Evolutionary conservation across 1,140 invertebrate genomes (phyloP).

Genomic region (Chironomus striatipennis): DNA sequence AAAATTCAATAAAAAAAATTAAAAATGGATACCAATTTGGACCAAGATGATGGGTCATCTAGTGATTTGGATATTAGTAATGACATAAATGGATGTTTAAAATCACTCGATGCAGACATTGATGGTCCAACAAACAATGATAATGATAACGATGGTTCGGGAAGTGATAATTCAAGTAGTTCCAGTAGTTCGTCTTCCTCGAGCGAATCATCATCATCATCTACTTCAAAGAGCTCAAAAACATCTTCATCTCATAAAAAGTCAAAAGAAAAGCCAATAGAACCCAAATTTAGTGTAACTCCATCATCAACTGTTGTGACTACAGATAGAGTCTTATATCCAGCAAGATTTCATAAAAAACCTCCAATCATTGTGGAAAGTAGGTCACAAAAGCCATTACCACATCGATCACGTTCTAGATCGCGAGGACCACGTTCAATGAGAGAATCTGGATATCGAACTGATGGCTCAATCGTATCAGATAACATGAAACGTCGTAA

Average conservation of each 20-base stretch:
- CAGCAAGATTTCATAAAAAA: constrained; percentile 10
- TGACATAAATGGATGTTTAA: constrained; percentile 17
- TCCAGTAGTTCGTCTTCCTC: background rate
- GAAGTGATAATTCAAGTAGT: background rate
- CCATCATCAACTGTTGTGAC: background rate
- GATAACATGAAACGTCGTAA: background rate
- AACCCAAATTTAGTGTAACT: background rate
- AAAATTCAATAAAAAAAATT: constrained; percentile 19
- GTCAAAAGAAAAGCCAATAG: background rate
- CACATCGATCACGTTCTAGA: background rate
- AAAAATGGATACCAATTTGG: constrained; percentile 15
- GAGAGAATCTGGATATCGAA: constrained; percentile 10
- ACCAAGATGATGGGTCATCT: background rate
- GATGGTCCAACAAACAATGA: background rate
- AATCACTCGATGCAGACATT: background rate
- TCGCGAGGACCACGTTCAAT: background rate
- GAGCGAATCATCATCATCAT: background rate
- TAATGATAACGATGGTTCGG: background rate
- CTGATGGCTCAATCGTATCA: background rate
- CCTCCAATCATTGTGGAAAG: background rate
- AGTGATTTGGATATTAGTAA: constrained; percentile 6
- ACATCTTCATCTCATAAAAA: background rate
- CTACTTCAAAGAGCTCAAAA: background rate
- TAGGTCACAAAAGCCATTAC: background rate
- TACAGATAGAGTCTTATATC: constrained; percentile 6